phyloP scores from a whole-genome alignment of 1,140 invertebrate species.

The Drosophila sproati region DNA sequence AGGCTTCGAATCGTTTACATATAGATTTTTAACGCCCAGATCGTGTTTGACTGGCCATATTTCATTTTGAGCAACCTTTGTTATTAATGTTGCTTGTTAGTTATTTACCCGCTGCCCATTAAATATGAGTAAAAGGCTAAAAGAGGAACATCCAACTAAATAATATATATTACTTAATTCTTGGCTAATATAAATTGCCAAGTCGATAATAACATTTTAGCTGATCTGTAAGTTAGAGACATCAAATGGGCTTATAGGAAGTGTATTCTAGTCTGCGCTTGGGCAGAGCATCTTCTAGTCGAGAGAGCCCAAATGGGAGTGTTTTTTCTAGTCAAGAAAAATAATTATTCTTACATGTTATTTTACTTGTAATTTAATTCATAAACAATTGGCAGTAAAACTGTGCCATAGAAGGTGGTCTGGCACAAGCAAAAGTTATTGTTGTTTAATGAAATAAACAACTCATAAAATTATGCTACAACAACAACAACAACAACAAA shows the following conservation, averaged over 20 bases:
- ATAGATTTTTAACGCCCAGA: slow-evolving; percentile 70
- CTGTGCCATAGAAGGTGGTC: slow-evolving; percentile 47
- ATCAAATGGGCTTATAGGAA: background rate
- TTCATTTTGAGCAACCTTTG: slow-evolving; percentile 43
- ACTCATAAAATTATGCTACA: slow-evolving; percentile 71
- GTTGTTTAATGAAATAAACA: slow-evolving; percentile 78
- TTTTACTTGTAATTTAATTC: slow-evolving; percentile 43
- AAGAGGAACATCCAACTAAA: no score
- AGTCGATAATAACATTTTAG: no score
- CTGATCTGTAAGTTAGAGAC: no score
- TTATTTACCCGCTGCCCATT: background rate
- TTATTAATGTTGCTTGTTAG: slow-evolving; percentile 5
- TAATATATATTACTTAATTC: no score
- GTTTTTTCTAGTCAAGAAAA: background rate
- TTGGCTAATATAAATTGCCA: no score
- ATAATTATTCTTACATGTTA: background rate
- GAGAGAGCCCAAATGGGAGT: no score
- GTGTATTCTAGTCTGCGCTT: background rate
- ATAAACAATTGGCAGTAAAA: slow-evolving; percentile 68
- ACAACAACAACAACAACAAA: slow-evolving; percentile 24
- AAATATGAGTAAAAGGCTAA: no score
- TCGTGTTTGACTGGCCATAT: slow-evolving; percentile 62
- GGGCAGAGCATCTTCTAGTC: no score
- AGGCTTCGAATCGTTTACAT: slow-evolving; percentile 37
- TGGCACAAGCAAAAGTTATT: slow-evolving; percentile 61